Conservation (phyloP, 2,797 vertebrate species). For the Sebastolobus alascanus region DNA sequence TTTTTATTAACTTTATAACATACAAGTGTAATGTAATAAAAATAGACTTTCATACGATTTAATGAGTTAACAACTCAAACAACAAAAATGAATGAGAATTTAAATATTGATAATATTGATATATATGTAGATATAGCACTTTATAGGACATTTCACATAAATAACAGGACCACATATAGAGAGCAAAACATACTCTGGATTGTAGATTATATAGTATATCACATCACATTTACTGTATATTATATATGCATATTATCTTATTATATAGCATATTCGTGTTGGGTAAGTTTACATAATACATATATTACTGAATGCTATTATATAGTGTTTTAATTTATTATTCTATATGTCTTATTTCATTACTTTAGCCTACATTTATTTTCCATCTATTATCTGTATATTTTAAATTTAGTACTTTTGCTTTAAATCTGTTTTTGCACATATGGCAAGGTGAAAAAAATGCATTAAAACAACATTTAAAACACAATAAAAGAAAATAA, state of each 20-base stretch:
- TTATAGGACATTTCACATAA: background rate
- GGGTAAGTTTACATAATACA: too few relatives aligned
- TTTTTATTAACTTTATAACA: too few relatives aligned
- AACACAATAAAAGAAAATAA: background rate
- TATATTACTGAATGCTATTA: background rate
- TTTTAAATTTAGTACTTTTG: background rate
- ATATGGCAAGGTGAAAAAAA: background rate
- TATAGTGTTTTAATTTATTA: background rate
- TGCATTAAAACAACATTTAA: background rate
- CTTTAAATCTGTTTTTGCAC: background rate
- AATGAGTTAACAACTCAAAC: background rate
- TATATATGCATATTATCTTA: background rate
- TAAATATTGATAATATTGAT: background rate
- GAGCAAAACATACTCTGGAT: background rate
- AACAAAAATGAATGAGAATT: background rate
- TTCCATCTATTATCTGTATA: background rate
- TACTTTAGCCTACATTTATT: background rate
- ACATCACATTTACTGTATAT: background rate
- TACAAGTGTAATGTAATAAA: background rate
- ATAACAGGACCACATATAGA: background rate
- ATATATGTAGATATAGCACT: background rate
- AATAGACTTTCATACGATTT: background rate
- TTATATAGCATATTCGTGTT: too few relatives aligned
- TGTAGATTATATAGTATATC: background rate
- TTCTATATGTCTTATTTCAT: background rate